These are phyloP conservation scores for Thinocorus orbignyianus DNA, from an alignment of 2,113 vertebrate species.

Conservation along the genomic window DNA sequence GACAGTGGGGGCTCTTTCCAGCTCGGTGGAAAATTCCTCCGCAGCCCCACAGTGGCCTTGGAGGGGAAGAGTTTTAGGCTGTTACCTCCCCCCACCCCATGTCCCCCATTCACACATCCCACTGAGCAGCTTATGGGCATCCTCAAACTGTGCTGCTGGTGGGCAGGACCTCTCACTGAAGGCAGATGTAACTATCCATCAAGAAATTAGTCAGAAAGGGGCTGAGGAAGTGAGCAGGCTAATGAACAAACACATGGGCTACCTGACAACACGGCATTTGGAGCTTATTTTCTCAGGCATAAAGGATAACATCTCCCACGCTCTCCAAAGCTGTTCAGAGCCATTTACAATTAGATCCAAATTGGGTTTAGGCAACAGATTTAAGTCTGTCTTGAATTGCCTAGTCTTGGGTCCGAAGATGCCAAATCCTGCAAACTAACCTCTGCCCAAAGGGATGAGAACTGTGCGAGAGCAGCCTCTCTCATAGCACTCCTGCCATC, in stretches of 20 bases:
- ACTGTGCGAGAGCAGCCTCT: not conserved
- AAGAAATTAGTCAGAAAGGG: not conserved
- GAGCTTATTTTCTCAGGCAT: not conserved
- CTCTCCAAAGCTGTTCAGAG: not conserved
- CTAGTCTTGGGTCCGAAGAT: not conserved
- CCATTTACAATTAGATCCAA: not conserved
- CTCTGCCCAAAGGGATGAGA: slow-evolving; percentile 30
- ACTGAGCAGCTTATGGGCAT: not conserved
- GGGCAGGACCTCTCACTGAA: not conserved
- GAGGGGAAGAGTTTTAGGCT: not conserved
- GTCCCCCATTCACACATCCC: not conserved
- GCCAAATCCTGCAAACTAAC: not conserved
- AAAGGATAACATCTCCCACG: slow-evolving; percentile 14
- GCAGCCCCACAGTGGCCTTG: not conserved
- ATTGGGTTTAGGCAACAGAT: not conserved
- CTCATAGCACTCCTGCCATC: slow-evolving; percentile 26
- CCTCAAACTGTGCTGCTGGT: not conserved
- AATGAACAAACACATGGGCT: slow-evolving; percentile 13
- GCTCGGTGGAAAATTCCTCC: not conserved
- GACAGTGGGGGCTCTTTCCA: not conserved
- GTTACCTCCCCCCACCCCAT: not conserved
- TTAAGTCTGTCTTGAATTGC: not conserved
- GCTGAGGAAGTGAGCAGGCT: not conserved
- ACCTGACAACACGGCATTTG: not conserved
- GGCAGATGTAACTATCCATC: not conserved